phyloP scores from a whole-genome alignment of 2,113 vertebrate species.

The Brachyistius frenatus region DNA sequence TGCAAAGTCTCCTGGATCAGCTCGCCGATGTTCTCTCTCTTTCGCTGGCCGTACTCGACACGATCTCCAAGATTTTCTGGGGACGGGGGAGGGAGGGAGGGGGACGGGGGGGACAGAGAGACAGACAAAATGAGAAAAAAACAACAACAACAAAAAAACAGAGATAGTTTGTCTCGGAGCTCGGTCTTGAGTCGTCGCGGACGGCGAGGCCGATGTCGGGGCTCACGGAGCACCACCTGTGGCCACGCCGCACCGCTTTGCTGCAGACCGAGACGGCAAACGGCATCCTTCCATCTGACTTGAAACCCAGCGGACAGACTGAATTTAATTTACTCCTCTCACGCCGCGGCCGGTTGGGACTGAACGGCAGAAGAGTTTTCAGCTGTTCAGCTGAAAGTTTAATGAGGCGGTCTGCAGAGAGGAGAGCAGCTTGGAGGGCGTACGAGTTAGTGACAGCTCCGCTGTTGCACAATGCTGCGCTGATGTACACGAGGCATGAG shows the following conservation, averaged over 20 bases:
- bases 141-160: neutral
- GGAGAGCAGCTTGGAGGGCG: constrained; percentile 35
- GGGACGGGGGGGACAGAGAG: constrained; percentile 34
- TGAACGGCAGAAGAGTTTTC: constrained; percentile 53
- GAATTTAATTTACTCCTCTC: constrained; percentile 62
- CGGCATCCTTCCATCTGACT: constrained; percentile 67
- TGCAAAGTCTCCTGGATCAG: constrained; percentile 95
- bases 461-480: constrained; percentile 43
- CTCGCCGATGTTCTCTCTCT: constrained; percentile 91
- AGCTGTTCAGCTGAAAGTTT: constrained; percentile 67
- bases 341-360: constrained; percentile 38
- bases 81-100: constrained; percentile 20
- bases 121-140: constrained; percentile 9
- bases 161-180: neutral
- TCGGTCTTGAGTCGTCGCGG: constrained; percentile 1
- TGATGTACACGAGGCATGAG: constrained; percentile 47
- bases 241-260: constrained; percentile 26
- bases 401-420: constrained; percentile 67
- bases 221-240: constrained; percentile 61
- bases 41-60: constrained; percentile 93
- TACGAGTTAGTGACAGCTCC: constrained; percentile 30
- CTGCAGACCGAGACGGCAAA: constrained; percentile 39
- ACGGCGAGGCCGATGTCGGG: constrained; percentile 25
- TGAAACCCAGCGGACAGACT: constrained; percentile 62
- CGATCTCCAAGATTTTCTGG: constrained; percentile 92